These are phyloP conservation scores for Nemotelus nigrinus DNA, from an alignment of 2,888 invertebrate species.

Conservation along the genomic window DNA sequence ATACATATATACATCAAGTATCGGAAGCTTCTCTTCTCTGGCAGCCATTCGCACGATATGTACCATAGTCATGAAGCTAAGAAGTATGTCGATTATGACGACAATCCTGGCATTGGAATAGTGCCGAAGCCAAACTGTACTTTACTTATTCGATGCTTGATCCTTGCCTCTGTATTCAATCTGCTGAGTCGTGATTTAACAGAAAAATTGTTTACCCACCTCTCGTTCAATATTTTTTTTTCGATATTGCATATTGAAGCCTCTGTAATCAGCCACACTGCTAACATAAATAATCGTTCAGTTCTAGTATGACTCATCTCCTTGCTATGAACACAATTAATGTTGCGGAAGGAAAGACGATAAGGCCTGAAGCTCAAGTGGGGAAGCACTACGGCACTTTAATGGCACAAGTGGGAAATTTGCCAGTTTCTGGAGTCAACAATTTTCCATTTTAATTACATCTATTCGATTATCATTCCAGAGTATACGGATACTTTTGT, in stretches of 20 bases:
- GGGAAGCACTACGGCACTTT: not conserved
- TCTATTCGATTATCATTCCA: slow-evolving; percentile 24
- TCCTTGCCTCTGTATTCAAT: not conserved
- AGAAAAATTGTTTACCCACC: not conserved
- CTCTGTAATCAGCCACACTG: not conserved
- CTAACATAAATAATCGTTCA: no score
- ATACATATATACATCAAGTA: not conserved
- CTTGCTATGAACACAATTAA: not conserved
- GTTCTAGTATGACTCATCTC: not conserved
- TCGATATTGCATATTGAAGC: not conserved
- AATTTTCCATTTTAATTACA: slow-evolving; percentile 42
- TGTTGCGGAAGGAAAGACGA: slow-evolving; percentile 22
- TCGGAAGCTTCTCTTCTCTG: no score
- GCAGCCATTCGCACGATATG: no score
- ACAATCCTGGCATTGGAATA: no score
- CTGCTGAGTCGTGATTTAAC: slow-evolving; percentile 14
- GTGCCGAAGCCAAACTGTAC: not conserved
- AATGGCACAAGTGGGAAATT: slow-evolving; percentile 22
- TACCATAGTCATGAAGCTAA: no score
- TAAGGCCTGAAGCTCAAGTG: not conserved
- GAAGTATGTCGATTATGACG: no score
- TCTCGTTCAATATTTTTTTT: not conserved
- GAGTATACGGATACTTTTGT: slow-evolving; percentile 13
- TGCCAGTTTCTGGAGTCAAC: slow-evolving; percentile 28
- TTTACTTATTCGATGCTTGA: not conserved